phyloP scores from a whole-genome alignment of 2,113 vertebrate genomes.

The Cichladusa arquata region DNA sequence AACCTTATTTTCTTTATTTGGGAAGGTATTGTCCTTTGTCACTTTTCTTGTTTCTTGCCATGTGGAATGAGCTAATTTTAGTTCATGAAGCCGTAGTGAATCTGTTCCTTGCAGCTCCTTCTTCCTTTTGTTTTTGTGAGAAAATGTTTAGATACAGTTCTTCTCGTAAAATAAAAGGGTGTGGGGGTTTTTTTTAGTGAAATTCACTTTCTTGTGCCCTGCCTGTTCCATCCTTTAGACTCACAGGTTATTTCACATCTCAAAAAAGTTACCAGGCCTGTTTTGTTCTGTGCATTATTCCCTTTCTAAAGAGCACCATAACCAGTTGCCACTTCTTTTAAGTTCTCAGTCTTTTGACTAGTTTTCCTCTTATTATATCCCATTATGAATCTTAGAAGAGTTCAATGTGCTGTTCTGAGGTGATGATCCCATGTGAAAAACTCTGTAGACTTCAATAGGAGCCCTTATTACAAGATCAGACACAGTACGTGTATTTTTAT shows the following conservation, averaged over 20 bases:
- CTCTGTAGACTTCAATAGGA: not conserved
- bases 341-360: not conserved
- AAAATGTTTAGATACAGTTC: not conserved
- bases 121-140: not conserved
- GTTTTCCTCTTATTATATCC: not conserved
- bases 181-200: accelerated
- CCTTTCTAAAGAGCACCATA: not conserved
- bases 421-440: not conserved
- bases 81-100: not conserved
- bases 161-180: accelerated
- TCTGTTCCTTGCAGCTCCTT: not conserved
- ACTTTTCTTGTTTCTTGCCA: not conserved
- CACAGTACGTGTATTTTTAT: not conserved
- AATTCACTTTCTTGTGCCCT: not conserved
- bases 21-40: not conserved
- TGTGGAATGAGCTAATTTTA: not conserved
- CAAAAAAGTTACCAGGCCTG: not conserved
- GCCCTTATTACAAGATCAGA: not conserved
- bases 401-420: not conserved
- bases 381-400: not conserved
- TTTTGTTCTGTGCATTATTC: not conserved
- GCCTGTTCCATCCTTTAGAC: not conserved
- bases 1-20: not conserved
- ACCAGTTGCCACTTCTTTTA: not conserved
- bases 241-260: not conserved